Evolutionary conservation across 1,140 invertebrate species (phyloP), one percentile per base, ranked within the genome.

Genomic region (Drosophila kikkawai): DNA sequence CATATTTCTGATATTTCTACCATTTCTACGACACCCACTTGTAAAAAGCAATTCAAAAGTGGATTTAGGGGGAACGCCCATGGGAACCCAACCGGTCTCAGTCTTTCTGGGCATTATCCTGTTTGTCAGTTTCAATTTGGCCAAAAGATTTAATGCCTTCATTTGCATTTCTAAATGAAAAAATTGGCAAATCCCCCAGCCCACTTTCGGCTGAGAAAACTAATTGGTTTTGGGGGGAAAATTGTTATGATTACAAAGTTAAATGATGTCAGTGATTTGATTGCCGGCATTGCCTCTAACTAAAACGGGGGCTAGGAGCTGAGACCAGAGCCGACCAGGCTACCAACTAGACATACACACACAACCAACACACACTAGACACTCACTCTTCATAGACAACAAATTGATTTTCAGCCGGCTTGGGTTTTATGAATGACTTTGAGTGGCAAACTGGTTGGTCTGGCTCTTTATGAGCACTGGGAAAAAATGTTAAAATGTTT

Each of bases 241-340:
- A 90, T 90, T 90, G 85, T 90, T 90, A 86, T 90, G 85, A 90
- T 90, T 88, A 90, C 85, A 81, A 81, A 81, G 77, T 84, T 88
- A 84, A 90, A 84, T 80, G 83, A 74, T 87, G 84, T 84, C 85
- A 75, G 79, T 86, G 82, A 82, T 86, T 86, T 86, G 75, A 86
- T 86, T 86, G 82, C 79, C 44, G 57, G 45, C 60, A 68, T 76
- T 71, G 59, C 67, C 67, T 68, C 67, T 37, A 70, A 70, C 82
- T 70, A 85, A 76, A 80, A 58, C 70, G 47, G 50, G 53, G 53
- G 42, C 60, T 76, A 66, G 48, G 58, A 61, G 50, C 53, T 41
- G 56, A 58, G 45, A 22, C 22, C 51, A 22, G 7, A 48, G 13
- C 45, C 26, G 26, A 29, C 26, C 53, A 47, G 71, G 53, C 51